Evolutionary conservation across 2,113 vertebrate genomes (phyloP).

Genomic region (Probosciger aterrimus): DNA sequence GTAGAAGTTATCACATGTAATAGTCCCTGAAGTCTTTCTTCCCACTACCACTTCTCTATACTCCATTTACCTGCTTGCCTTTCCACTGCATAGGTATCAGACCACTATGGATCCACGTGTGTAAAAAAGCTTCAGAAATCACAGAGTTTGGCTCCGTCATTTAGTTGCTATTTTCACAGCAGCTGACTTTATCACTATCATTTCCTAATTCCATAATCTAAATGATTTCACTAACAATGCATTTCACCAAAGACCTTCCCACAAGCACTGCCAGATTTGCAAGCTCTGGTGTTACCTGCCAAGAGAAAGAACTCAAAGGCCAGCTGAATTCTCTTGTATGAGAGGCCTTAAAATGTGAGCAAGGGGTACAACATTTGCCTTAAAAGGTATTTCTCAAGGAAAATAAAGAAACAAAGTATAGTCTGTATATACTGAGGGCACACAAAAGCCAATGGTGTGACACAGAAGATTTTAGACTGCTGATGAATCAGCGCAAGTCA

Average conservation of each 20-base stretch:
- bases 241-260: constrained; percentile 18
- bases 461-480: background rate
- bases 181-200: constrained; percentile 9
- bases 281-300: background rate
- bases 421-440: background rate
- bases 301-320: constrained; percentile 23
- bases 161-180: constrained; percentile 13
- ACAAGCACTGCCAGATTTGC: constrained; percentile 21
- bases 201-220: constrained; percentile 33
- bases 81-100: background rate
- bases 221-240: background rate
- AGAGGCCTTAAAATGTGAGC: background rate
- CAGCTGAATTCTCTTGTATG: background rate
- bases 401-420: background rate
- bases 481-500: background rate
- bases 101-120: background rate
- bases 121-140: background rate
- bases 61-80: background rate
- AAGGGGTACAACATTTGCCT: background rate
- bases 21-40: background rate
- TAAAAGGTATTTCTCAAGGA: background rate
- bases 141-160: background rate
- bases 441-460: background rate
- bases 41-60: background rate
- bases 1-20: background rate